Conservation (phyloP, 2,113 vertebrate species). For the Pycnonotus jocosus region DNA sequence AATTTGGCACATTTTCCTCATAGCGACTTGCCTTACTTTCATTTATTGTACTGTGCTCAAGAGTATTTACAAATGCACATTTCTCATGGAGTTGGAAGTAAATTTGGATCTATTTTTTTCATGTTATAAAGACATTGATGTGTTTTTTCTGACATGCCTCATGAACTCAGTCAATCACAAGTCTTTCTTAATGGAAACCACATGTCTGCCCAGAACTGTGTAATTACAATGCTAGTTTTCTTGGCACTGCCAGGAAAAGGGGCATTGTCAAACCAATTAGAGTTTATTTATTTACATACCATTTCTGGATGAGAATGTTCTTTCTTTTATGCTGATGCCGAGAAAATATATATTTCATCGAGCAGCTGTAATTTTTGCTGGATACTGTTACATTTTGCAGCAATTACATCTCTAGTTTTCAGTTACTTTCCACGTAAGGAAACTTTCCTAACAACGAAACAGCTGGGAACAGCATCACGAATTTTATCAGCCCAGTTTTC, state of each 20-base stretch:
- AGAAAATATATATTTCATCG: constrained; percentile 75
- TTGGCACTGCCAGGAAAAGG: constrained; percentile 80
- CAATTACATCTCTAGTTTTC: constrained; percentile 69
- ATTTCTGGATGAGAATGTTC: constrained; percentile 78
- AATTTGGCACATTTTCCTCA: constrained; percentile 7
- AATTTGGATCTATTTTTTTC: constrained; percentile 70
- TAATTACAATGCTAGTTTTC: constrained; percentile 83
- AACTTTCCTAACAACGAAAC: constrained; percentile 71
- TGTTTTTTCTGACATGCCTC: constrained; percentile 82
- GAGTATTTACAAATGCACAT: constrained; percentile 60
- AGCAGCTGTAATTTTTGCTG: constrained; percentile 68
- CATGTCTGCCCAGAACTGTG: constrained; percentile 82
- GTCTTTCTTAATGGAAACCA: constrained; percentile 84
- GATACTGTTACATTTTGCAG: constrained; percentile 63
- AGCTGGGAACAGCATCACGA: constrained; percentile 67
- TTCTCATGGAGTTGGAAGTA: constrained; percentile 71
- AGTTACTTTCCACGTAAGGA: constrained; percentile 67
- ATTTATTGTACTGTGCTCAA: neutral
- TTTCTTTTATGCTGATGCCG: constrained; percentile 78
- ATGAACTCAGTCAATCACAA: constrained; percentile 81
- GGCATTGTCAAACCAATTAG: constrained; percentile 84
- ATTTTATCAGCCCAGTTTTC: constrained; percentile 59
- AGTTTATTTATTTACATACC: constrained; percentile 85
- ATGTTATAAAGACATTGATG: constrained; percentile 73
- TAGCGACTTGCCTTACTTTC: neutral